Base-by-base conservation (phyloP, 2,888 invertebrate genomes). In the Homarus gammarus region DNA sequence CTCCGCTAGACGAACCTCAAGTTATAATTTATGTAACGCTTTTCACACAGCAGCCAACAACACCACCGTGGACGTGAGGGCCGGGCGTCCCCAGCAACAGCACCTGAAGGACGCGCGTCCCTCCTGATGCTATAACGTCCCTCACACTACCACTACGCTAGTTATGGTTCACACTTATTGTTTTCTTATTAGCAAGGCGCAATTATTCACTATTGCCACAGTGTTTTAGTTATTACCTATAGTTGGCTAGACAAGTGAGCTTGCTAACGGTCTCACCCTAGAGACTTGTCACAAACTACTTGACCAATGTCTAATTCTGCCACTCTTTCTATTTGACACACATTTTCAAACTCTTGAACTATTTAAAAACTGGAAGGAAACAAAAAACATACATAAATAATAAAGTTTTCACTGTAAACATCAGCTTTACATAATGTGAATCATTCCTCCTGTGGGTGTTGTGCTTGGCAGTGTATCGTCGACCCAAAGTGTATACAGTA, bases 271-370 rank as follows among this genome's bases (percentile, higher is more conserved):
- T 61, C 81, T 81, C 64, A 36, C 22, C 18, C 18, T 38, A 36
- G 15, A 81, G 81, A 81, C 33, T 38, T 38, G 64, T 38, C 12
- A 38, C 18, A 61, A 81, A 56, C 75, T 38, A 10, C 56, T 56
- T 64, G 38, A 36, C 12, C 18, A 61, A 15, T 38, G 15, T 56
- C 36, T 61, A 38, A 22, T 38, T 79, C 18, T n/a, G 15, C 51
- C 27, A 18, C 27, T 36, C 27, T 27, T 61, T 38, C 36, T 81
- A 61, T 22, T 22, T 22, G 15, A 56, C 38, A 36, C 56, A 81
- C 75, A 44, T 27, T 81, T 64, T 64, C 56, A 81, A 56, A 81
- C 64, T 81, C 81, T 81, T 81, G 64, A 61, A 33, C 38, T 64
- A 81, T 56, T 56, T 61, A 81, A 81, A 38, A 81, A 61, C 81